Percentiles rank a stretch among this genome's conserved stretches.
phyloP scores from a whole-genome alignment of 2,797 vertebrate species.

The Coluber constrictor region DNA sequence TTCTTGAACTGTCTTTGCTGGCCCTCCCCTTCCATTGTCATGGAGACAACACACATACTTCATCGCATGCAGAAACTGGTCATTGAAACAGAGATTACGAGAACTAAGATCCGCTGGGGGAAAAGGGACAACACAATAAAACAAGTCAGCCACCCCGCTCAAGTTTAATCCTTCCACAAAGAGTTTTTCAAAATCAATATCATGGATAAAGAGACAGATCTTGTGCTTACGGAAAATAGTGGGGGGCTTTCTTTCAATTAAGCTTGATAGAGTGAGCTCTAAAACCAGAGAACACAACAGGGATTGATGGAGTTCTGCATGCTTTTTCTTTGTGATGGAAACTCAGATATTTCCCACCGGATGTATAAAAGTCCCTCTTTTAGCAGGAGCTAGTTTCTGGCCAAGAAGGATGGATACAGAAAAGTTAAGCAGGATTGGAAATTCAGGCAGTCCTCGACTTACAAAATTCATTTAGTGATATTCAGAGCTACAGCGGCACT shows the following conservation, averaged over 20 bases:
- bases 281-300: neutral
- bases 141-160: neutral
- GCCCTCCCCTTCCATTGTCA: neutral
- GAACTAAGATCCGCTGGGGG: neutral
- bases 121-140: neutral
- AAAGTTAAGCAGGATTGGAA: neutral
- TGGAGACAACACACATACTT: neutral
- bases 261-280: constrained; percentile 13
- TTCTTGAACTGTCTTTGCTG: neutral
- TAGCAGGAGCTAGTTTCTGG: neutral
- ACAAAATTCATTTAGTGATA: no score
- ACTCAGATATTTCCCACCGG: neutral
- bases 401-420: neutral
- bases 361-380: neutral
- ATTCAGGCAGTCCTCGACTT: neutral
- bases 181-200: constrained; percentile 20
- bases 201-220: constrained; percentile 2
- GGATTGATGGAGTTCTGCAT: neutral
- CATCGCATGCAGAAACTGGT: neutral
- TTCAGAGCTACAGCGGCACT: no score
- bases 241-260: constrained; percentile 11
- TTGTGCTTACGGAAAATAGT: neutral
- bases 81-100: neutral
- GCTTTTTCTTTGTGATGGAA: neutral
- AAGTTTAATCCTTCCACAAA: constrained; percentile 26